These are phyloP conservation scores for Calyptommatus sinebrachiatus DNA, from an alignment of 2,113 vertebrate genomes.

Conservation along the genomic window DNA sequence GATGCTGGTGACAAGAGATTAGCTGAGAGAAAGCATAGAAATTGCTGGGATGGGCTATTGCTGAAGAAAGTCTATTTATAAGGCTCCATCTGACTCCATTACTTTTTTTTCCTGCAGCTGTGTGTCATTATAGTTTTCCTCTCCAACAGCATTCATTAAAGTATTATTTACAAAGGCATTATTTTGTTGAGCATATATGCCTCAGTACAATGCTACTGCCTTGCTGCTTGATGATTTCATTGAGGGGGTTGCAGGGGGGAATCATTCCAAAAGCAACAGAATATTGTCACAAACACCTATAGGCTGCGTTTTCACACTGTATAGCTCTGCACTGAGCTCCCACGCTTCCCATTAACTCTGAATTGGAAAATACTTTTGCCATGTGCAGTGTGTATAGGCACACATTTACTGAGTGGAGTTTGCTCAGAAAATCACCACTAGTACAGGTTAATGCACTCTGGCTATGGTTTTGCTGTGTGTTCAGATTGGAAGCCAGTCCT, in stretches of 20 bases:
- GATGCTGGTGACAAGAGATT: slow-evolving; percentile 81
- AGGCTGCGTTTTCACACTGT: background rate
- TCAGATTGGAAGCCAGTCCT: too few relatives aligned
- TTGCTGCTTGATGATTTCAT: background rate
- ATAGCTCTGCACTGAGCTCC: background rate
- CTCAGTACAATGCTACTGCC: background rate
- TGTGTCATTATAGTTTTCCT: slow-evolving; percentile 41
- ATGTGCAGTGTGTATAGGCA: too few relatives aligned
- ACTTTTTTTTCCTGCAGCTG: slow-evolving; percentile 30
- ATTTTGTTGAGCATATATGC: slow-evolving; percentile 27
- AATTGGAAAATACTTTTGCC: too few relatives aligned
- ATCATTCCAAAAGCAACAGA: slow-evolving; percentile 29
- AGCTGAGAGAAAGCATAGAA: slow-evolving; percentile 75
- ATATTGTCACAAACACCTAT: background rate
- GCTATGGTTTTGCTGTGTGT: too few relatives aligned
- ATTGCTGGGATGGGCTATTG: slow-evolving; percentile 61
- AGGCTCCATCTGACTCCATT: slow-evolving; percentile 23
- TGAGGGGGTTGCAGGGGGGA: slow-evolving; percentile 4
- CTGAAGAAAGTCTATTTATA: slow-evolving; percentile 55
- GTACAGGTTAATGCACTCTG: too few relatives aligned
- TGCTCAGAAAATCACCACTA: too few relatives aligned
- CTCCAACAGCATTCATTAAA: slow-evolving; percentile 40
- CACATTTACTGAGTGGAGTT: too few relatives aligned
- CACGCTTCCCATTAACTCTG: too few relatives aligned
- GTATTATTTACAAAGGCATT: slow-evolving; percentile 46